Conservation (phyloP, 2,113 vertebrate species). For the Cepphus grylle region DNA sequence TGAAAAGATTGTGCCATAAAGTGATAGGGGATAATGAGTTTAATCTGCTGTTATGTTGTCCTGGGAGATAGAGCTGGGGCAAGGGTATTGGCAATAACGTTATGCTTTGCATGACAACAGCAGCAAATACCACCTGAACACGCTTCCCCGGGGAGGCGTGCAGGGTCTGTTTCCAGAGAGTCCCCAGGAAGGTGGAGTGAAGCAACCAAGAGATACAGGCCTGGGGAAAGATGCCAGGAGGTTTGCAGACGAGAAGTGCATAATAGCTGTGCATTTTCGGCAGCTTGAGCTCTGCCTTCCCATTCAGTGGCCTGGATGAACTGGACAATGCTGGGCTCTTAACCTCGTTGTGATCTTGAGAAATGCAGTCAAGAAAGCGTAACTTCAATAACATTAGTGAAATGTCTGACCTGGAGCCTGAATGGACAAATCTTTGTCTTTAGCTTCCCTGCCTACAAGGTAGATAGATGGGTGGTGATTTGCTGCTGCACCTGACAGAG, state of each 20-base stretch:
- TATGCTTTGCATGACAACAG: neutral
- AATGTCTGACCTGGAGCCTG: neutral
- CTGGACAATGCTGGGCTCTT: neutral
- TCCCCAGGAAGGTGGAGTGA: neutral
- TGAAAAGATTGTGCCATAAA: constrained; percentile 46
- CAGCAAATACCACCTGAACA: neutral
- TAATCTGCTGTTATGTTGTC: constrained; percentile 1
- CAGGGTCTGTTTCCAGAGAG: neutral
- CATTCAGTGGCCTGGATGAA: neutral
- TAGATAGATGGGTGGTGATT: neutral
- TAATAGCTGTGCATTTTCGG: neutral
- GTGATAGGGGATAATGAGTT: constrained; percentile 38
- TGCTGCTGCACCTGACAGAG: neutral
- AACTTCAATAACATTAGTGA: neutral
- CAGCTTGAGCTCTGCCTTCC: neutral
- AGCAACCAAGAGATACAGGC: neutral
- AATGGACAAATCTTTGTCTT: neutral
- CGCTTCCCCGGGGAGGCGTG: accelerated
- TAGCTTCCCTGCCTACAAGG: neutral
- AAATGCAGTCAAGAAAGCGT: neutral
- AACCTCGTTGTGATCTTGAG: neutral
- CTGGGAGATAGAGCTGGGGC: constrained; percentile 1
- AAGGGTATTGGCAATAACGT: neutral
- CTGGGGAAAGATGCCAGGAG: neutral
- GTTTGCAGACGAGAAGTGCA: neutral